Evolutionary conservation across 2,888 invertebrate species (phyloP), one percentile per base, ranked within the genome.

Genomic region (Scaptomyza reducta): DNA sequence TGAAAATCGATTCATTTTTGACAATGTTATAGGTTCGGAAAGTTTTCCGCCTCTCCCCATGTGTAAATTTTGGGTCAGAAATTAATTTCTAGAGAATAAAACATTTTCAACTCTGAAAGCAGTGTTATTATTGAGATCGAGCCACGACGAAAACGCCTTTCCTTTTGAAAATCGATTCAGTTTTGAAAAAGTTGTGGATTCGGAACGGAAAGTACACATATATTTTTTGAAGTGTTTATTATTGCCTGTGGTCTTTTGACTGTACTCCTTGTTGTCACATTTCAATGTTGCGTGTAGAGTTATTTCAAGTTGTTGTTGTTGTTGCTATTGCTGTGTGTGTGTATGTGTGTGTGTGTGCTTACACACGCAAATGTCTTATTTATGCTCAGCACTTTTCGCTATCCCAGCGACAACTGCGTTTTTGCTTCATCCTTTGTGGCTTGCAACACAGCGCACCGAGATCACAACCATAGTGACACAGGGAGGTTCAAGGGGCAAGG

Each of bases 291-390:
- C 79, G 83, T 86, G 83, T 70, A 64, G 74, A 86, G 83, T 76
- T 88, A 86, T 88, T 86, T 79, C 71, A 76, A 82, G 71, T 67
- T 69, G 58, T 44, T 71, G 62, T 49, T 74, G 75, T 58, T 74
- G 61, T 42, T 73, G 54, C 55, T 51, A 29, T 58, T 51, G 42
- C 31, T 54, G 35, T 63, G 54, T 49, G 46, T 51, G 38, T 51
- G 54, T 18, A 31, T 56, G 22, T 47, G 64, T 60, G 54, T 50
- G 56, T 46, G 62, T 75, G 79, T 70, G 67, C 86, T 87, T 82
- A 78, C 88, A 82, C 82, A 81, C 88, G 82, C 82, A 83, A 83
- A 83, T 88, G 86, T 83, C 82, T 83, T 83, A 83, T 83, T 83
- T 88, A 88, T 83, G 88, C 88, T 88, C 82, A 83, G 82, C 88